phyloP scores from a whole-genome alignment of 2,888 invertebrate genomes.

The Protophormia terraenovae region DNA sequence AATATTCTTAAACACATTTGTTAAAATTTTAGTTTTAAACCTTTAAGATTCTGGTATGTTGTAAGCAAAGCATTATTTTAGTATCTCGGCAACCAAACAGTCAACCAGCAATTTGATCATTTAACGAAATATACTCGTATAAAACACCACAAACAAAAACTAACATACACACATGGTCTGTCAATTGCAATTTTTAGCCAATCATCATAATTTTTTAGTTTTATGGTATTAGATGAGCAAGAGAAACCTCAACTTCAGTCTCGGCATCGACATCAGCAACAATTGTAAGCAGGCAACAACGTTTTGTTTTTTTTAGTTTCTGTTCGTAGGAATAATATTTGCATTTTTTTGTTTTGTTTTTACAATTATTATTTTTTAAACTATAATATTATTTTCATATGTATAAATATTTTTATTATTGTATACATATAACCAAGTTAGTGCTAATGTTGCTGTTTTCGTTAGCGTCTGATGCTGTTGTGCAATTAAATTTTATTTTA shows the following conservation, averaged over 20 bases:
- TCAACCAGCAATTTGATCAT: not conserved
- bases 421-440: not conserved
- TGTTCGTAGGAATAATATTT: slow-evolving; percentile 6
- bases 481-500: slow-evolving; percentile 56
- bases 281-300: slow-evolving; percentile 11
- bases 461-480: not conserved
- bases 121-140: not conserved
- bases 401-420: not conserved
- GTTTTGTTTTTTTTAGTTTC: not conserved
- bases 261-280: not conserved
- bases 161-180: slow-evolving; percentile 14
- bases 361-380: slow-evolving; percentile 8
- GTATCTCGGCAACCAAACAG: not conserved
- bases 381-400: slow-evolving; percentile 19
- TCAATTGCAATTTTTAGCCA: slow-evolving; percentile 50
- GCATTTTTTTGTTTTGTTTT: slow-evolving; percentile 25
- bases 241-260: not conserved
- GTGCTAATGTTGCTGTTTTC: not conserved
- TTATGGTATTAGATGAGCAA: slow-evolving; percentile 48
- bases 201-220: slow-evolving; percentile 61
- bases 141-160: not conserved
- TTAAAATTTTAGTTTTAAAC: no score
- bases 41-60: not conserved
- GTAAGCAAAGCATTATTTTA: not conserved
- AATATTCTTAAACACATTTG: no score